These are phyloP conservation scores for Caenorhabditis remanei DNA, from an alignment of 1,140 invertebrate species.

Conservation along the genomic window DNA sequence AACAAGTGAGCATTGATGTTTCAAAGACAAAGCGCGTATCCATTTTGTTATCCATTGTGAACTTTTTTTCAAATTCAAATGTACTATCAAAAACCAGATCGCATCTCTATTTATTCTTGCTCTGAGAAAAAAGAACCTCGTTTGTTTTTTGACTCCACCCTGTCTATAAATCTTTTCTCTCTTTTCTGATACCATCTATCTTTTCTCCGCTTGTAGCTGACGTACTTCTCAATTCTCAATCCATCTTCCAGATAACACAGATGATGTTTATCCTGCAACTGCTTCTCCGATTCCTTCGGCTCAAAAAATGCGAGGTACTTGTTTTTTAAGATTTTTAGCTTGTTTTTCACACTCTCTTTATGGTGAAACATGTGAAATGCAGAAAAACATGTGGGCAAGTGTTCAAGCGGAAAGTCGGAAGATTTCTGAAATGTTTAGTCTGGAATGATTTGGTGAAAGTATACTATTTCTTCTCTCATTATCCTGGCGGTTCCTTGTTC, in stretches of 20 bases:
- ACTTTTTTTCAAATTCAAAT: no score
- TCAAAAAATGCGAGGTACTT: conserved; percentile 52
- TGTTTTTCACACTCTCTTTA: background rate
- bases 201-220: background rate
- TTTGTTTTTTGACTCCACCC: background rate
- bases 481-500: no score
- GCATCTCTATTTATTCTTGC: background rate
- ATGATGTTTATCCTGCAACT: conserved; percentile 44
- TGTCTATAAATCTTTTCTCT: conserved; percentile 28
- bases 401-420: no score
- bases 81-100: background rate
- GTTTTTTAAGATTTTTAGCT: background rate
- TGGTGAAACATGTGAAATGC: no score
- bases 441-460: no score
- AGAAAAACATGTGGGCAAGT: no score
- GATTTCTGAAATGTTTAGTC: no score
- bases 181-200: conserved; percentile 10
- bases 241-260: conserved; percentile 42
- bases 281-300: conserved; percentile 9
- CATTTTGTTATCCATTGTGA: no score
- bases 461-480: no score
- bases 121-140: background rate
- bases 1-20: background rate
- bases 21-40: background rate
- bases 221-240: background rate